Base-by-base conservation (phyloP, 2,113 vertebrate genomes). In the Hemiprocne comata region DNA sequence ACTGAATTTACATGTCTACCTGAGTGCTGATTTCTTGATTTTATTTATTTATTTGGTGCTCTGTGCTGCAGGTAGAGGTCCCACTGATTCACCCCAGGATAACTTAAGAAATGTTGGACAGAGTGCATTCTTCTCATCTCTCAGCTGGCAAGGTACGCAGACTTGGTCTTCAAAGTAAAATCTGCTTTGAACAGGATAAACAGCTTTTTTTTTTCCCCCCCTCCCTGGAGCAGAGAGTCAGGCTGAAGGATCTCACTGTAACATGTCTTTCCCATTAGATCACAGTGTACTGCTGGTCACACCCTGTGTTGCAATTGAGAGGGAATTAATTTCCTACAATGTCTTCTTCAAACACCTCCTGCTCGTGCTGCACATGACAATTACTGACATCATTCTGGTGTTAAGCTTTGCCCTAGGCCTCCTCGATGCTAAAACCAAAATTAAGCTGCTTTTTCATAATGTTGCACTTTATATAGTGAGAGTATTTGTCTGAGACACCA, bases 141-240 rank as follows among this genome's bases (percentile, higher is more conserved):
- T 98, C 85, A 98, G 97, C 93, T 98, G 98, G 98, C 98, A 98
- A 98, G 98, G 98, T 98, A 98, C 6, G 61, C 65, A 61, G 80
- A 17, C 57, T 82, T 76, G 46, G 19, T n/a, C 58, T 89, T 44
- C 38, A 50, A 60, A 72, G 58, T 17, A 20, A 74, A 46, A 75
- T 57, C n/a, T 71, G 72, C 90, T 51, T 34, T 8, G 11, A 57
- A 72, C 16, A 53, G 33, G 62, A 74, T 8, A 50, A 55, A 87
- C 34, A 72, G 1, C 24, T 31, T 33, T 24, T 29, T 17, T n/a
- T 10, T 38, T 46, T 80, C 0, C 11, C 3, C 1, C 6, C 23
- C 8, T n/a, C 42, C 54, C 40, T 18, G 50, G 66, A 79, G 89
- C 58, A 38, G 1, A 13, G 74, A 44, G 53, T 7, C 13, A 36